Percentiles rank a stretch among this genome's conserved stretches.
phyloP scores from a whole-genome alignment of 92 coral and sea anemone genomes.

The Zoanthus solanderi region DNA sequence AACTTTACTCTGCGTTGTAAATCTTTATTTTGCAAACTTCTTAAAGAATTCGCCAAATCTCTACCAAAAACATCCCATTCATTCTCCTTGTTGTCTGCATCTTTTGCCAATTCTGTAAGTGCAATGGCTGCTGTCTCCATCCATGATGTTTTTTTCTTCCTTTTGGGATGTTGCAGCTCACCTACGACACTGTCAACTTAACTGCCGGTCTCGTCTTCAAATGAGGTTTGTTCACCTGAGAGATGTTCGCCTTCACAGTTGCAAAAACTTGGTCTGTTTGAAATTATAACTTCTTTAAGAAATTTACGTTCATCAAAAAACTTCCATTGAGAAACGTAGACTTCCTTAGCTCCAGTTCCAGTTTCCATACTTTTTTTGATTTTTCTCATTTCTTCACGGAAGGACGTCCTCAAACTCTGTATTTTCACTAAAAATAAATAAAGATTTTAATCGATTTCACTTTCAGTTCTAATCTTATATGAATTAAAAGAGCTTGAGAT shows the following conservation, averaged over 20 bases:
- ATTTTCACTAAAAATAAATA: conserved; percentile 55
- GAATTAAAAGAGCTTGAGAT: conserved; percentile 9
- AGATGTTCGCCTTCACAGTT: conserved; percentile 37
- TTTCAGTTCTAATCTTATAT: background rate
- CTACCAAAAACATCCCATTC: conserved; percentile 70
- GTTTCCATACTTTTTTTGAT: conserved; percentile 64
- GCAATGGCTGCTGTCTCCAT: conserved; percentile 50
- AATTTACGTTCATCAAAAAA: conserved; percentile 50
- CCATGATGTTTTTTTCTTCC: conserved; percentile 23
- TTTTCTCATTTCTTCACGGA: conserved; percentile 70
- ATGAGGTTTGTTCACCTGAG: conserved; percentile 44
- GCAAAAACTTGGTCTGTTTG: conserved; percentile 60
- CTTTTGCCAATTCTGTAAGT: conserved; percentile 36
- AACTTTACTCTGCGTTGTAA: conserved; percentile 61
- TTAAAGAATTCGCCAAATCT: conserved; percentile 59
- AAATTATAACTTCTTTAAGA: conserved; percentile 63
- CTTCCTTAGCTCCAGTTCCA: conserved; percentile 69
- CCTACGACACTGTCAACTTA: conserved; percentile 22
- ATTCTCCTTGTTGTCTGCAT: conserved; percentile 37
- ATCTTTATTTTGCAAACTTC: conserved; percentile 52
- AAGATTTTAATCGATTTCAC: conserved; percentile 8
- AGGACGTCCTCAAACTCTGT: conserved; percentile 68
- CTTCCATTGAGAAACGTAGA: conserved; percentile 71
- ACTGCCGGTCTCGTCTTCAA: conserved; percentile 42
- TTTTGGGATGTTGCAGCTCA: conserved; percentile 28